Conservation (phyloP, 2,888 invertebrate species). For the Rhodophaea formosa region DNA sequence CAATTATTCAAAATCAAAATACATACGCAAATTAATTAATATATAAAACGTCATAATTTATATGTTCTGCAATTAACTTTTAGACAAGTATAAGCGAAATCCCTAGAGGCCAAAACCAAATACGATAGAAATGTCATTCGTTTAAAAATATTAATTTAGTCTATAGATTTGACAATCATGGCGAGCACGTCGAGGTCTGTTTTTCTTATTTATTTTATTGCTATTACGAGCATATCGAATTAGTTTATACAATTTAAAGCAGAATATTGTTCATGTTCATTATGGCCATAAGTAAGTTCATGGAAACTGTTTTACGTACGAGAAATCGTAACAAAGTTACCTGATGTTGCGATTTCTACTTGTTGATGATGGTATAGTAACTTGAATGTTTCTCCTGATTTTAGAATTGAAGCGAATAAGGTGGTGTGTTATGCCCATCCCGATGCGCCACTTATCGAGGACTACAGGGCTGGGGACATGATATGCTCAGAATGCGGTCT, state of each 20-base stretch:
- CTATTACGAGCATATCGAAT: conserved; percentile 42
- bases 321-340: conserved; percentile 37
- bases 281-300: conserved; percentile 45
- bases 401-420: conserved; percentile 86
- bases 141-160: not conserved
- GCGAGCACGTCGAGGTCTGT: conserved; percentile 85
- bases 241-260: conserved; percentile 42
- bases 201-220: conserved; percentile 63
- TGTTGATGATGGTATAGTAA: conserved; percentile 46
- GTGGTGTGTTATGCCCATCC: conserved; percentile 97
- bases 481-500: conserved; percentile 99
- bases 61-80: no score
- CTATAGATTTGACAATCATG: conserved; percentile 69
- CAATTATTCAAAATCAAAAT: no score
- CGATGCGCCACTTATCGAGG: conserved; percentile 97
- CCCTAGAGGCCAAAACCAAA: not conserved
- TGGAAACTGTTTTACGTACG: conserved; percentile 29
- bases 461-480: conserved; percentile 99
- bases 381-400: conserved; percentile 67
- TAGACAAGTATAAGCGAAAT: not conserved
- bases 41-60: no score
- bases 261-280: conserved; percentile 44
- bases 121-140: not conserved
- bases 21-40: no score
- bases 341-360: conserved; percentile 56